Evolutionary conservation across 37 sponge, comb jelly and placozoan genomes (phyloP).

Genomic region (Amphimedon queenslandica): DNA sequence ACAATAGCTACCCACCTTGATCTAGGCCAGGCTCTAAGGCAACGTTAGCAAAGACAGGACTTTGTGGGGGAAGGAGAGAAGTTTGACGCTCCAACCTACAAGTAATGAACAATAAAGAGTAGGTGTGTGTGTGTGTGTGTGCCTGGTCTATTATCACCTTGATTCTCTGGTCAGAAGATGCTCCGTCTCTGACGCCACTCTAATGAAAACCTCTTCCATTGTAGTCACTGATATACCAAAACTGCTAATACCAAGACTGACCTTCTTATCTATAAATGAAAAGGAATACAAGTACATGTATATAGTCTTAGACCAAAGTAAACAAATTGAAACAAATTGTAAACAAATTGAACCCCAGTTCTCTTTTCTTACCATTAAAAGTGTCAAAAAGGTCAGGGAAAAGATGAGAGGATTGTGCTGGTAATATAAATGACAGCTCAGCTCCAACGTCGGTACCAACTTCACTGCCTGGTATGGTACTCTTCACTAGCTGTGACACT

Average conservation of each 20-base stretch:
- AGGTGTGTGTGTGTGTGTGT: background rate
- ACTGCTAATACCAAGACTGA: slow-evolving; percentile 80
- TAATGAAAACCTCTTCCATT: slow-evolving; percentile 94
- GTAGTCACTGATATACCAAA: slow-evolving; percentile 93
- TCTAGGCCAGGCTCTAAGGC: too few species aligned
- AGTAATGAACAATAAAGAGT: background rate
- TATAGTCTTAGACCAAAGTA: too few species aligned
- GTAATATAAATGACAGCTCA: slow-evolving; percentile 90
- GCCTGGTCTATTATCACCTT: slow-evolving; percentile 12
- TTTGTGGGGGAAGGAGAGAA: too few species aligned
- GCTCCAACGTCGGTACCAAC: slow-evolving; percentile 77
- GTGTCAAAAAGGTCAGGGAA: slow-evolving; percentile 81
- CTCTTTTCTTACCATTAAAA: slow-evolving; percentile 51
- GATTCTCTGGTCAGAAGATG: background rate
- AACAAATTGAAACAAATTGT: too few species aligned
- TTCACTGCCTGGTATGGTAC: slow-evolving; percentile 38
- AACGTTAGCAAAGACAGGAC: too few species aligned
- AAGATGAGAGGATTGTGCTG: slow-evolving; percentile 36
- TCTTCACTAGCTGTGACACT: slow-evolving; percentile 49
- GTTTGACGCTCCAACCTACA: too few species aligned
- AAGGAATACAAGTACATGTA: too few species aligned
- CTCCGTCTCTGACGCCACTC: slow-evolving; percentile 82
- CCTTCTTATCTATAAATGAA: too few species aligned
- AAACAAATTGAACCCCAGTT: too few species aligned
- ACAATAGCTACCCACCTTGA: too few species aligned